phyloP scores from a whole-genome alignment of 2,113 vertebrate species.

The Dicentrarchus labrax region DNA sequence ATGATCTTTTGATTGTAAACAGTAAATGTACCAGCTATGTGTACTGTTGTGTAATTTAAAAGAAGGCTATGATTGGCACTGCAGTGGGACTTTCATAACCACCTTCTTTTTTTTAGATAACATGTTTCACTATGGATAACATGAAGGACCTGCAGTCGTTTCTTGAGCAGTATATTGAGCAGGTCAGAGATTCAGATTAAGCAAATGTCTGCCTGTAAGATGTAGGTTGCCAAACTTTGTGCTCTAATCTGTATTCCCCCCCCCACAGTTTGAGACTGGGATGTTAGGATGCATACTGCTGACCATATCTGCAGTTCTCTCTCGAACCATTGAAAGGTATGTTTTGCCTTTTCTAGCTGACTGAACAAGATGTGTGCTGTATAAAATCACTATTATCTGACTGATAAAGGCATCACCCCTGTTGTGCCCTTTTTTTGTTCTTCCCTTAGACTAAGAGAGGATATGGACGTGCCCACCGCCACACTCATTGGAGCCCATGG shows the following conservation, averaged over 20 bases:
- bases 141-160: slow-evolving; percentile 86
- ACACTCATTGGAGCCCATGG: slow-evolving; percentile 92
- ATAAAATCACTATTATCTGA: background rate
- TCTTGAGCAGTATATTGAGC: slow-evolving; percentile 89
- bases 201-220: background rate
- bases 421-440: slow-evolving; percentile 11
- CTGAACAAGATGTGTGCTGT: background rate
- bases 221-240: background rate
- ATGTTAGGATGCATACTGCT: slow-evolving; percentile 91
- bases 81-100: background rate
- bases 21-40: background rate
- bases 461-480: slow-evolving; percentile 91
- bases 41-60: background rate
- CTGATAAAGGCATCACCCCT: background rate
- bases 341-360: slow-evolving; percentile 46
- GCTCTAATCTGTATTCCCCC: background rate
- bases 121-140: slow-evolving; percentile 82
- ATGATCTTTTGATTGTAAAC: background rate
- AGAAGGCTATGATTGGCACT: background rate
- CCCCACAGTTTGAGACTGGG: slow-evolving; percentile 90
- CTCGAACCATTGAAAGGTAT: slow-evolving; percentile 90
- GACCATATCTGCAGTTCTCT: slow-evolving; percentile 91
- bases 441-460: slow-evolving; percentile 87
- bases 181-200: slow-evolving; percentile 82
- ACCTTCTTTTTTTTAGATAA: slow-evolving; percentile 83